These are phyloP conservation scores for Punctoribates punctum DNA, from an alignment of 2,888 invertebrate species.

Conservation along the genomic window DNA sequence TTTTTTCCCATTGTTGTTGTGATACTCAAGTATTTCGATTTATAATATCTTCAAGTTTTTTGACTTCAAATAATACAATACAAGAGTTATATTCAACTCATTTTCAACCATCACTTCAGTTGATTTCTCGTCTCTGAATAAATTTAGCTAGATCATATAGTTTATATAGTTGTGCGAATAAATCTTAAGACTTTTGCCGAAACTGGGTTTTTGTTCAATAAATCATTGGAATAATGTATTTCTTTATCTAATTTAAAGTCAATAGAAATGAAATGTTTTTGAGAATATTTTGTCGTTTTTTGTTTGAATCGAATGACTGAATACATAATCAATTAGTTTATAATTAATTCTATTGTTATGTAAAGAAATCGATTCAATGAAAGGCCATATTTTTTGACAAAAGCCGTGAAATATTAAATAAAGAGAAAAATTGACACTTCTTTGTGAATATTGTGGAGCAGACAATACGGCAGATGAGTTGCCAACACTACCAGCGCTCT, in stretches of 20 bases:
- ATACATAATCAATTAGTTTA: neutral
- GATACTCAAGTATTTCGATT: neutral
- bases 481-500: neutral
- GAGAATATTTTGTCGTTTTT: neutral
- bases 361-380: neutral
- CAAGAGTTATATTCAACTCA: neutral
- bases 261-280: neutral
- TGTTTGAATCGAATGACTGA: neutral
- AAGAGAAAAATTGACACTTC: slow-evolving; percentile 11
- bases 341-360: slow-evolving; percentile 11
- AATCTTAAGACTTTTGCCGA: neutral
- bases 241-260: no score
- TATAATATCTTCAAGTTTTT: neutral
- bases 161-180: neutral
- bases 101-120: neutral
- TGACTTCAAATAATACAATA: neutral
- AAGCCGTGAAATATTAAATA: slow-evolving; percentile 30
- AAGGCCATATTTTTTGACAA: neutral
- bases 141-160: neutral
- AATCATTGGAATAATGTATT: no score
- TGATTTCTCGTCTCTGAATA: neutral
- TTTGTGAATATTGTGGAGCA: neutral
- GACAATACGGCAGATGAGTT: neutral
- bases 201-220: neutral
- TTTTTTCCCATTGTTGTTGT: neutral